Percentiles rank a stretch among this genome's conserved stretches.
These are phyloP conservation scores for Drosophila lini DNA, from an alignment of 1,140 invertebrate genomes.

Conservation along the genomic window DNA sequence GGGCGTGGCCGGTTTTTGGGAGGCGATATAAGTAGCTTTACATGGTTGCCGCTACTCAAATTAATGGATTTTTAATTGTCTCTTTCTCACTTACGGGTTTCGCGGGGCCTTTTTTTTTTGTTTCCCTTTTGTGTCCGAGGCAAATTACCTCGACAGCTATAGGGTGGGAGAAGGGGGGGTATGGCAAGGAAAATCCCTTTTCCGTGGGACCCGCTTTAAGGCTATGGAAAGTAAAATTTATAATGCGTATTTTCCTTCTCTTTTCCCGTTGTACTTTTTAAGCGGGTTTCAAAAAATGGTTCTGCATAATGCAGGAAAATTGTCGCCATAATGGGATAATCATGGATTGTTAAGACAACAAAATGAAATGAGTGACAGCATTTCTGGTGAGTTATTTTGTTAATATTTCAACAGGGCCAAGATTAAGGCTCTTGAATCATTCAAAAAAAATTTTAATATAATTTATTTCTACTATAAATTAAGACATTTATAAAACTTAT, in stretches of 20 bases:
- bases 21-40: constrained; percentile 75
- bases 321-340: constrained; percentile 32
- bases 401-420: not conserved
- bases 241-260: constrained; percentile 27
- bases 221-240: constrained; percentile 34
- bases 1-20: constrained; percentile 17
- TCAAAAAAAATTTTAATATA: not conserved
- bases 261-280: not conserved
- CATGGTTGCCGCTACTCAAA: constrained; percentile 79
- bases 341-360: constrained; percentile 32
- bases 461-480: not conserved
- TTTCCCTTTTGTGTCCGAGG: constrained; percentile 29
- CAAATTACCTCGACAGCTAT: constrained; percentile 43
- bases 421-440: not conserved
- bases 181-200: constrained; percentile 27
- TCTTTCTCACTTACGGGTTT: constrained; percentile 76
- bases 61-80: constrained; percentile 83
- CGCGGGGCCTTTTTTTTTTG: constrained; percentile 19
- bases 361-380: constrained; percentile 5
- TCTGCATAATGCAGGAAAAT: constrained; percentile 36
- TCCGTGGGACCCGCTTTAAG: constrained; percentile 16
- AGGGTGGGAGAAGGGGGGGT: not conserved
- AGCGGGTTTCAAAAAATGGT: constrained; percentile 22
- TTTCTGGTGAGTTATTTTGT: constrained; percentile 5
- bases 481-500: not conserved